Base-by-base conservation (phyloP, 2,113 vertebrate genomes). In the Australoheros scitulus region DNA sequence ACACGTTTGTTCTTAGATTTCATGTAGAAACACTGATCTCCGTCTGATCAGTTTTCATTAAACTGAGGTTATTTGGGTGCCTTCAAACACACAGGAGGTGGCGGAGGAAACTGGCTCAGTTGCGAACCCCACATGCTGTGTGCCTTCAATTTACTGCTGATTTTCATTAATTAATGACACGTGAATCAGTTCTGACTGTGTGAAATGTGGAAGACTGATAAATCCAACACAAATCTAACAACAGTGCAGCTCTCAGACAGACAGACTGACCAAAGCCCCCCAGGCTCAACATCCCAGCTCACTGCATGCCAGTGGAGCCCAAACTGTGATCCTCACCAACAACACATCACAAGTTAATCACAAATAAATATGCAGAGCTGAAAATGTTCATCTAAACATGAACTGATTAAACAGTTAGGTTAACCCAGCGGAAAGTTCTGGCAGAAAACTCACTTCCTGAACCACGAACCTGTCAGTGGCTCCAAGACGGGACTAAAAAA, bases 1-100 rank as follows among this genome's bases (percentile, higher is more conserved):
- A 58, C 5, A 78, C 2, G 81, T 81, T 74, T 9, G 38, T 36
- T 17, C 11, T 26, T 1, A 74, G 52, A 1, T 55, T 1, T 20
- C 1, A 9, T 15, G 24, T 34, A 2, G 24, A 65, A 77, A 47
- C 1, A n/a, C 2, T 6, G 14, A 4, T 5, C 3, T 34, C 2
- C 1, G 14, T 20, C 1, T 1, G 1, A 6, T n/a, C 1, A 1
- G 6, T 70, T 5, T 36, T 6, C 2, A 17, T 47, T 36, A 56
- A 70, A 61, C 10, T 5, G 22, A 17, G 7, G 1, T 56, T 43
- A 32, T 7, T 81, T 34, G 5, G 34, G 43, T 20, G 7, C 7
- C 72, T 81, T 43, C 84, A 77, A 85, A 85, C 84, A 85, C 84
- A 85, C 56, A 61, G 8, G 82, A 32, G 55, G 4, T 38, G 22